Base-by-base conservation (phyloP, 2,113 vertebrate genomes). In the Brachyistius frenatus region DNA sequence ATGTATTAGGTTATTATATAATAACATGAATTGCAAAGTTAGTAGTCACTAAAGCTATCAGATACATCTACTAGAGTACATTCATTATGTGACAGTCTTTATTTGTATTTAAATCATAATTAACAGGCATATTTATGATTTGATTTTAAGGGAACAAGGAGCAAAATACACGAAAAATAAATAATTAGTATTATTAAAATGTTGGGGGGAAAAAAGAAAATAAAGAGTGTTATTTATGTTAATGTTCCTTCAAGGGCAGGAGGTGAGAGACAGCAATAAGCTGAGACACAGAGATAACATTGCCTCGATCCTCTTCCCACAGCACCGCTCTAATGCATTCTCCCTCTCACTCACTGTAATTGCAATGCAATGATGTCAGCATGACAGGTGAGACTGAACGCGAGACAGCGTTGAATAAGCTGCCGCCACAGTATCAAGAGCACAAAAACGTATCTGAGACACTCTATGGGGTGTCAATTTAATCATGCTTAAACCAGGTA, bases 381-480 rank as follows among this genome's bases (percentile, higher is more conserved):
- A 65, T 86, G 90, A 91, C 91, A 91, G 92, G 78, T 90, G 91
- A 92, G 90, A 90, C 89, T 75, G 86, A 90, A 92, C 15, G 79
- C 47, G 83, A 92, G 86, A 91, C 89, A 86, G 78, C 71, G 84
- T 93, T 94, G 92, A 93, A 93, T 93, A 93, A 94, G 88, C 87
- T 79, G 89, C 88, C 66, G 80, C 80, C 70, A 62, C 69, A 63
- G 93, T 91, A 90, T 91, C 89, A 86, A 87, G 84, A 86, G 81
- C 88, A 87, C 88, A 89, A 88, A 91, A 92, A 90, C 86, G 86
- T 76, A 91, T 88, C 90, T 71, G 91, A 94, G 93, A 88, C 93
- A 91, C 91, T 93, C 90, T 91, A 86, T 92, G 94, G 91, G 93
- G 93, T 93, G 94, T 94, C 93, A 93, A 89, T 94, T 94, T 94